A percentile compares a stretch with the other conserved stretches of the same genome.
These are phyloP conservation scores for Formica aserva DNA, from an alignment of 2,888 invertebrate genomes.

Conservation along the genomic window DNA sequence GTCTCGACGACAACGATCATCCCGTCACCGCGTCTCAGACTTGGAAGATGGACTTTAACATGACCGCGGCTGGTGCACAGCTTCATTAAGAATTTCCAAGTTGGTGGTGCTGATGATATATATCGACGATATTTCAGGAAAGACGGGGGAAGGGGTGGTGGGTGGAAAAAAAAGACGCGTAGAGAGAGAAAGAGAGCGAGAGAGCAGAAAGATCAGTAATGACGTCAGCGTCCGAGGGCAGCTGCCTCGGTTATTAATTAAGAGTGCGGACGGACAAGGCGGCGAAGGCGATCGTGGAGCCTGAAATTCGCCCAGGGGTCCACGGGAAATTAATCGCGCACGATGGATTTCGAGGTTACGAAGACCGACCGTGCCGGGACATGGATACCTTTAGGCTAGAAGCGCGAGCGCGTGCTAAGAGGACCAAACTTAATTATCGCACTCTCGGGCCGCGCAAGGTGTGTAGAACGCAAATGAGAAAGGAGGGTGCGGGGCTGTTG, in stretches of 20 bases:
- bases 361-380: constrained; percentile 61
- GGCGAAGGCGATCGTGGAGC: constrained; percentile 63
- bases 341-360: constrained; percentile 77
- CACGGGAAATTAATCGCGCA: constrained; percentile 80
- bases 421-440: constrained; percentile 78
- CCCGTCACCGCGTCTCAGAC: constrained; percentile 63
- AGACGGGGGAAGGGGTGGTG: constrained; percentile 54
- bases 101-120: constrained; percentile 83
- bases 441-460: constrained; percentile 47
- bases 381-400: constrained; percentile 79
- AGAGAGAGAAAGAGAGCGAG: constrained; percentile 30
- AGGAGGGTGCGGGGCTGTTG: constrained; percentile 29
- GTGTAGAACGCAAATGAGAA: constrained; percentile 45
- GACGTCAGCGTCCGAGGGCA: constrained; percentile 82
- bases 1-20: constrained; percentile 70
- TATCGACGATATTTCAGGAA: constrained; percentile 81
- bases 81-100: constrained; percentile 79
- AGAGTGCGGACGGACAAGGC: constrained; percentile 74
- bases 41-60: constrained; percentile 64
- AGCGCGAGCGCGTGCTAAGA: constrained; percentile 72
- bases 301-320: constrained; percentile 80
- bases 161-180: constrained; percentile 21
- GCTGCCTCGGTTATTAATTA: constrained; percentile 85
- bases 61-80: constrained; percentile 68
- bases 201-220: constrained; percentile 81